Percentiles rank a stretch among this genome's conserved stretches.
phyloP scores from a whole-genome alignment of 2,888 invertebrate species.

The Ferrisia virgata region DNA sequence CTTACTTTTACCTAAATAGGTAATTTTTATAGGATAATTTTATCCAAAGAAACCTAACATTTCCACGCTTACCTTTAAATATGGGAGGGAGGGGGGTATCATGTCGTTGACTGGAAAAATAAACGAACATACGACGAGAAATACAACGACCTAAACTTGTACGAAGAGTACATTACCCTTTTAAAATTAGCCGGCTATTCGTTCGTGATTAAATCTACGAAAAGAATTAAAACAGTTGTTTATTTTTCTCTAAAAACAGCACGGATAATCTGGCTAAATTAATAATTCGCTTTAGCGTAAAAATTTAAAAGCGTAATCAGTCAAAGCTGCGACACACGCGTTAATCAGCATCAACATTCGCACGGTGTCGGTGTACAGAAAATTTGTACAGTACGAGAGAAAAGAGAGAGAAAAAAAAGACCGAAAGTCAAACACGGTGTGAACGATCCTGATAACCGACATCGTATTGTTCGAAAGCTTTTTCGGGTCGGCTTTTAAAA shows the following conservation, averaged over 20 bases:
- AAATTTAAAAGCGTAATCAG: neutral
- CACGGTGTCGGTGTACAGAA: neutral
- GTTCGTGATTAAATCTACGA: neutral
- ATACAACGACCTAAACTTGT: neutral
- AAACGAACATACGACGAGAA: neutral
- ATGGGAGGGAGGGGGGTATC: no score
- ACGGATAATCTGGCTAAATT: neutral
- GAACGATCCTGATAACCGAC: constrained; percentile 17
- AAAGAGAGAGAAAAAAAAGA: neutral
- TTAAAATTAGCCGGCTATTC: neutral
- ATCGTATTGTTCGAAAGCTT: neutral
- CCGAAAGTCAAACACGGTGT: neutral
- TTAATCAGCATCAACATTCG: neutral
- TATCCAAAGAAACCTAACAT: neutral
- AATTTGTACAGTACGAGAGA: neutral
- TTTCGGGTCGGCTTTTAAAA: neutral
- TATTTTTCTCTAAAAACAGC: neutral
- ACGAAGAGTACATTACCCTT: neutral
- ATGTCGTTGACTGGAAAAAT: neutral
- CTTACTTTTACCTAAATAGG: neutral
- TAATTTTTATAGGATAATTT: no score
- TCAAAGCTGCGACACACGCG: neutral
- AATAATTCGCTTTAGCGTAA: neutral
- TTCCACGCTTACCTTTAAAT: no score
- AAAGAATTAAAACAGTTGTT: neutral